Percentiles rank a stretch among this genome's conserved stretches.
Evolutionary conservation across 2,888 invertebrate species (phyloP).

Genomic region (Ophioninae sp.): DNA sequence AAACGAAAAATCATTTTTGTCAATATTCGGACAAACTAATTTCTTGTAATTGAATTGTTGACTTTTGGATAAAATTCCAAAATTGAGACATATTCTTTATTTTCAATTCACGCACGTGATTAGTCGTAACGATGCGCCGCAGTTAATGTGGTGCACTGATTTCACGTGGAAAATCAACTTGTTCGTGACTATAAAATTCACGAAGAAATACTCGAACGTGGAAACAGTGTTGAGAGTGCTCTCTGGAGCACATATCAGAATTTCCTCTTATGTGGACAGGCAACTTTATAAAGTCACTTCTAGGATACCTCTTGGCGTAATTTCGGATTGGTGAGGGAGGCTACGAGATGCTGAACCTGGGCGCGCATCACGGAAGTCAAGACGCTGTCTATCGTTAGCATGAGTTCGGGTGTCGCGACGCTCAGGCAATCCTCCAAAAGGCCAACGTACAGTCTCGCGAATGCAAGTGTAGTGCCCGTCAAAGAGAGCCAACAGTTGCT

Average conservation of each 20-base stretch:
- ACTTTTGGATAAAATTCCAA: too few relatives aligned
- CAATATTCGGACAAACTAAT: too few relatives aligned
- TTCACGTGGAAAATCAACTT: too few relatives aligned
- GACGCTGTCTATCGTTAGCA: slow-evolving; percentile 88
- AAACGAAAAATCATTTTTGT: too few relatives aligned
- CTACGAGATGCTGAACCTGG: slow-evolving; percentile 86
- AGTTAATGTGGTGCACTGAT: too few relatives aligned
- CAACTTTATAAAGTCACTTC: too few relatives aligned
- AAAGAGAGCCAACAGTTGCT: slow-evolving; percentile 88
- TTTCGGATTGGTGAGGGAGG: slow-evolving; percentile 83
- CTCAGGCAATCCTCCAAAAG: slow-evolving; percentile 90
- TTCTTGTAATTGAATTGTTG: too few relatives aligned
- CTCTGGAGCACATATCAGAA: too few relatives aligned
- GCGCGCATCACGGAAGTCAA: slow-evolving; percentile 88
- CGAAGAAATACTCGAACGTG: not conserved
- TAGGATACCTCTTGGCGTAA: slow-evolving; percentile 82
- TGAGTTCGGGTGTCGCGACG: slow-evolving; percentile 88
- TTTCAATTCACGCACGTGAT: too few relatives aligned
- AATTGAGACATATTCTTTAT: too few relatives aligned
- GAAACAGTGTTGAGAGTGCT: not conserved
- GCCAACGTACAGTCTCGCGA: slow-evolving; percentile 88
- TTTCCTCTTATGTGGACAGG: not conserved
- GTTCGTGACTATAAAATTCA: too few relatives aligned
- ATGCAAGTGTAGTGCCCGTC: slow-evolving; percentile 90
- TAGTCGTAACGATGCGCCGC: too few relatives aligned